These are phyloP conservation scores for Dryobotodes eremita DNA, from an alignment of 2,888 invertebrate species.

Conservation along the genomic window DNA sequence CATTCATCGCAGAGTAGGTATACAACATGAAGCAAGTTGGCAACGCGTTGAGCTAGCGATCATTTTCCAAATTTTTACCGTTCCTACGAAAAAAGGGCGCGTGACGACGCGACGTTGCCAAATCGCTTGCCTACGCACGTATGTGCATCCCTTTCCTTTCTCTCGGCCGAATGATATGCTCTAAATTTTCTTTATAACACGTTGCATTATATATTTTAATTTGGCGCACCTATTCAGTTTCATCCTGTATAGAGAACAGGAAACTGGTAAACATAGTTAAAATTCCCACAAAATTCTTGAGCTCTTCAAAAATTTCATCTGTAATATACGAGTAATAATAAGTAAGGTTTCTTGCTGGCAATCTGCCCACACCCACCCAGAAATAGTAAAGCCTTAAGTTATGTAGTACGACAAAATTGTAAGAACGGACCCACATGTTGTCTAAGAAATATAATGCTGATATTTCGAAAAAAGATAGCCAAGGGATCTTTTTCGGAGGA, in stretches of 20 bases:
- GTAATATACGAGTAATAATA: conserved; percentile 4
- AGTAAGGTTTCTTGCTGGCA: conserved; percentile 34
- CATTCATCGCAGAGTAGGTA: no score
- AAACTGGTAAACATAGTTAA: not conserved
- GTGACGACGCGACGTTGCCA: no score
- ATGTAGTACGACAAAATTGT: conserved; percentile 35
- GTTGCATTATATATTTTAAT: no score
- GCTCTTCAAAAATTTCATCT: conserved; percentile 27
- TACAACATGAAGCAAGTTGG: no score
- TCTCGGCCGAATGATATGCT: no score
- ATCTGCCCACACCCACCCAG: conserved; percentile 36
- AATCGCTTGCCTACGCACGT: no score
- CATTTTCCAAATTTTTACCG: no score
- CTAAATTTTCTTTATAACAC: no score
- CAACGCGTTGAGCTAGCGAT: no score
- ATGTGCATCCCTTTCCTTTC: no score
- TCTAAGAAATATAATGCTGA: conserved; percentile 47
- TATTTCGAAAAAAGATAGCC: conserved; percentile 34
- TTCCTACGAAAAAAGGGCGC: no score
- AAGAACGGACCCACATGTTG: conserved; percentile 41
- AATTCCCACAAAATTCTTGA: conserved; percentile 10
- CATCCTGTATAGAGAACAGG: not conserved
- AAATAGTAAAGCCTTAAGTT: conserved; percentile 10
- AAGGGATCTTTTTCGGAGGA: conserved; percentile 14
- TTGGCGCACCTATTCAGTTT: no score